phyloP scores from a whole-genome alignment of 2,797 vertebrate species.

The Cetoscarus ocellatus region DNA sequence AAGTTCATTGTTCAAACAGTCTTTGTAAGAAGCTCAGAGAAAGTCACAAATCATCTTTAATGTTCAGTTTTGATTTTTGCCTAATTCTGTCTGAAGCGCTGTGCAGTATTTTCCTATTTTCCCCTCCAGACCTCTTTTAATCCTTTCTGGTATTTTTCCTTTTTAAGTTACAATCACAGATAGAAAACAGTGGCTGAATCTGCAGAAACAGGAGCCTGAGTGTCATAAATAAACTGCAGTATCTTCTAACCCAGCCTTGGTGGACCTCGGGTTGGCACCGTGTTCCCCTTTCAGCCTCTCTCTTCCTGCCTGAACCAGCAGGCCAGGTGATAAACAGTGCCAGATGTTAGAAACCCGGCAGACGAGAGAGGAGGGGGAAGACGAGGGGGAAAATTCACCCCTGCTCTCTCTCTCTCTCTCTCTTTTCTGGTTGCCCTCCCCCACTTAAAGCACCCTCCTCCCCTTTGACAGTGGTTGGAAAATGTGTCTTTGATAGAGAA shows the following conservation, averaged over 20 bases:
- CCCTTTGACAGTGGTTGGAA: slow-evolving; percentile 74
- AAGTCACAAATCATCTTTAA: too few relatives aligned
- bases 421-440: slow-evolving; percentile 21
- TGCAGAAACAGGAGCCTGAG: neutral
- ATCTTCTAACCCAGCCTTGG: slow-evolving; percentile 18
- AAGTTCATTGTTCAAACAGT: too few relatives aligned
- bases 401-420: slow-evolving; percentile 25
- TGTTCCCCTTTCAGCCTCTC: slow-evolving; percentile 55
- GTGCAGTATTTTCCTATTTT: too few relatives aligned
- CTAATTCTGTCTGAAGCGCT: too few relatives aligned
- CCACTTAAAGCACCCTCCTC: slow-evolving; percentile 33
- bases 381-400: slow-evolving; percentile 19
- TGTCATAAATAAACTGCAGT: slow-evolving; percentile 9
- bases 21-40: too few relatives aligned
- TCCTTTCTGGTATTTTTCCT: neutral
- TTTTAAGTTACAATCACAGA: neutral
- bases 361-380: slow-evolving; percentile 39
- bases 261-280: slow-evolving; percentile 60
- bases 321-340: slow-evolving; percentile 81
- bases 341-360: slow-evolving; percentile 76
- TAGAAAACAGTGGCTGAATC: neutral
- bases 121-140: neutral
- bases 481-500: slow-evolving; percentile 81
- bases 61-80: too few relatives aligned
- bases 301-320: slow-evolving; percentile 57